Evolutionary conservation across 2,113 vertebrate genomes (phyloP).

Genomic region (Athene noctua): DNA sequence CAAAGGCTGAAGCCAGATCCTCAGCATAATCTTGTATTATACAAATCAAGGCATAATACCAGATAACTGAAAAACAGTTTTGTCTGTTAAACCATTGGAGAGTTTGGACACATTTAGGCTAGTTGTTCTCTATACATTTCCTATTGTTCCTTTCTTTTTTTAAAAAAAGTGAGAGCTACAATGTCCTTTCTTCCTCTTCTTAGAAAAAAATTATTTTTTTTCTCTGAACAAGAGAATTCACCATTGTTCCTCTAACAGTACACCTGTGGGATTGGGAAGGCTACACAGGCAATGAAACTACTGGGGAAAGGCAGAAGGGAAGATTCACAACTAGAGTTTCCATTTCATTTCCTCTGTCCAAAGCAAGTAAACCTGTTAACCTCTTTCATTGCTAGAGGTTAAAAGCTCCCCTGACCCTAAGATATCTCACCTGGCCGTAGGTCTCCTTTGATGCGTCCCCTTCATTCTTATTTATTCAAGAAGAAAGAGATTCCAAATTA

Average conservation of each 20-base stretch:
- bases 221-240: not conserved
- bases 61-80: not conserved
- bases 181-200: not conserved
- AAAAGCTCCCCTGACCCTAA: not conserved
- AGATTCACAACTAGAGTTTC: not conserved
- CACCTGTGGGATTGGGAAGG: not conserved
- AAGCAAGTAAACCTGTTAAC: not conserved
- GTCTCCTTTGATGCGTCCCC: not conserved
- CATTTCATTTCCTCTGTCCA: not conserved
- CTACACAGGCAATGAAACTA: not conserved
- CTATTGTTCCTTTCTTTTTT: not conserved
- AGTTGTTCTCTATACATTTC: not conserved
- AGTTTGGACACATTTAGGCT: not conserved
- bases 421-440: not conserved
- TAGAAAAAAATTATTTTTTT: not conserved
- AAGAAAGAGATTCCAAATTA: not conserved
- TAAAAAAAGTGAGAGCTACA: not conserved
- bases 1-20: not conserved
- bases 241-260: not conserved
- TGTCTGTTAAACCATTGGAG: not conserved
- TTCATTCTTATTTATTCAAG: not conserved
- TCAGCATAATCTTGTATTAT: not conserved
- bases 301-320: not conserved
- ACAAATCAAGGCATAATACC: not conserved
- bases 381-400: not conserved